A percentile compares a stretch with the other conserved stretches of the same genome.
phyloP scores from a whole-genome alignment of 1,140 invertebrate species.

The Papilio machaon region DNA sequence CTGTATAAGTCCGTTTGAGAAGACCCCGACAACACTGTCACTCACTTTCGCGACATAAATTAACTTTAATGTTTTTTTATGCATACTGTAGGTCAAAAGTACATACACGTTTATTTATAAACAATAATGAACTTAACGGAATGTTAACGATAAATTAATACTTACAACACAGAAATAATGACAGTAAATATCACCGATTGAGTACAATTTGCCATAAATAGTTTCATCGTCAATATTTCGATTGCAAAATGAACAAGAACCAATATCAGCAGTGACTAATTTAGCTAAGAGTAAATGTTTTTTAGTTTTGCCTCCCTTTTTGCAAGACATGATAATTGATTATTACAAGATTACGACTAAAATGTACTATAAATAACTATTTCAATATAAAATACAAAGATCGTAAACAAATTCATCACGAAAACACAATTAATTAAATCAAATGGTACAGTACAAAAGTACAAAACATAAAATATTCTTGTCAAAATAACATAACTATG shows the following conservation, averaged over 20 bases:
- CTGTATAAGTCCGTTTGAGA: no score
- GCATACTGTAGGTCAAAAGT: no score
- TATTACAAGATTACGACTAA: neutral
- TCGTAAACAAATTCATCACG: neutral
- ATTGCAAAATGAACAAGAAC: constrained; percentile 67
- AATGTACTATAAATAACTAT: neutral
- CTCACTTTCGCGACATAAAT: no score
- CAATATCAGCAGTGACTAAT: constrained; percentile 55
- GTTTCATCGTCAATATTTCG: constrained; percentile 67
- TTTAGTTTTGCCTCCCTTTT: constrained; percentile 46
- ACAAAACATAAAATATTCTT: constrained; percentile 9
- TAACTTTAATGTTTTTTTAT: no score
- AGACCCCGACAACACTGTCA: no score
- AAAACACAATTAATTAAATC: neutral
- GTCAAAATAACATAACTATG: constrained; percentile 26
- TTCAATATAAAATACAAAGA: neutral
- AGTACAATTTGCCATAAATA: constrained; percentile 70
- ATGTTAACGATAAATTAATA: constrained; percentile 34
- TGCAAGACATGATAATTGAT: constrained; percentile 37
- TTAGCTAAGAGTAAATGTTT: constrained; percentile 55
- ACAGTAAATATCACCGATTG: constrained; percentile 69
- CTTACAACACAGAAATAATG: constrained; percentile 79
- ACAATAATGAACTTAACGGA: neutral
- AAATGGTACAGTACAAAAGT: neutral
- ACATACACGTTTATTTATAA: no score